Conservation (phyloP, 2,113 vertebrate genomes). For the Girardinichthys multiradiatus region DNA sequence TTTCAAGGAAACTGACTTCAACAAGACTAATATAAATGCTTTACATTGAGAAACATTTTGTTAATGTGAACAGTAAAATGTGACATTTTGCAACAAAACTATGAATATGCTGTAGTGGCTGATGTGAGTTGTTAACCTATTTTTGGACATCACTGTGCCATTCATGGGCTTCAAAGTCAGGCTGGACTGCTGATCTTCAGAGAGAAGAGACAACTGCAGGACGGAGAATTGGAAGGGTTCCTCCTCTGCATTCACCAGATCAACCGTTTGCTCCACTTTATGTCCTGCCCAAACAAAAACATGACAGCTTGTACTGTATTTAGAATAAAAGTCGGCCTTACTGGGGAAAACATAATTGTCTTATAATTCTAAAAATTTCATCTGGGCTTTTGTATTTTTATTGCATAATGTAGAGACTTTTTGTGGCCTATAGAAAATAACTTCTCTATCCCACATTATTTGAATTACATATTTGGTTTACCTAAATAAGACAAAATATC, state of each 20-base stretch:
- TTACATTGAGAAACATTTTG: neutral
- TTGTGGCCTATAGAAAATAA: too few species aligned
- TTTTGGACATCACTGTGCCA: slow-evolving; percentile 80
- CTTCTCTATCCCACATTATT: too few species aligned
- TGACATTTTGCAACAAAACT: neutral
- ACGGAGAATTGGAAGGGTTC: slow-evolving; percentile 81
- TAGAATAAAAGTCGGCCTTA: neutral
- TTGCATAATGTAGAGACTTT: too few species aligned
- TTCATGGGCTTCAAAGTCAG: slow-evolving; percentile 81
- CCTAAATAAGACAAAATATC: too few species aligned
- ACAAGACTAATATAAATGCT: neutral
- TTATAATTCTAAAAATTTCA: too few species aligned
- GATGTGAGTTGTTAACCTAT: slow-evolving; percentile 76
- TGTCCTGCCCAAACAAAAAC: slow-evolving; percentile 69
- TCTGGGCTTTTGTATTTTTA: too few species aligned
- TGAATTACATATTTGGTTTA: too few species aligned
- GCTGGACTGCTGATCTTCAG: slow-evolving; percentile 76
- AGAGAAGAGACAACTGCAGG: slow-evolving; percentile 79
- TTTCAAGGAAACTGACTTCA: neutral
- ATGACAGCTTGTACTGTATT: neutral
- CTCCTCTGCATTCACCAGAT: slow-evolving; percentile 85
- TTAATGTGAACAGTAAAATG: neutral
- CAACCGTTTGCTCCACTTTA: slow-evolving; percentile 67
- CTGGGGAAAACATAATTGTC: too few species aligned
- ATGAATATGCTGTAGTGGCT: neutral